Evolutionary conservation across 2,797 vertebrate species (phyloP).

Genomic region (Sparidentex hasta): DNA sequence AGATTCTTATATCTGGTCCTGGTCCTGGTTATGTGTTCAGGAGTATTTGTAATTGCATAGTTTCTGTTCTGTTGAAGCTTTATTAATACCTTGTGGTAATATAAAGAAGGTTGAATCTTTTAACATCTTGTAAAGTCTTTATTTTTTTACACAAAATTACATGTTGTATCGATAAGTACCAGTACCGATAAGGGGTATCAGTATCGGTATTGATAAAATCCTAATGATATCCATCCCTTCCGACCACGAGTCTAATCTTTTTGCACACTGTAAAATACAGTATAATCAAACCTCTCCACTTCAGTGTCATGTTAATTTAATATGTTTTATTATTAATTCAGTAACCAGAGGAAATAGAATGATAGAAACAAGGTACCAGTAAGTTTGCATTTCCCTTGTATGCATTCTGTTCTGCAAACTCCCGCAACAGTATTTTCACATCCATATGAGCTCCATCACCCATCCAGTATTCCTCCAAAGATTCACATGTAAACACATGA

Average conservation of each 20-base stretch:
- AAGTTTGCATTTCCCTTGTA: conserved; percentile 68
- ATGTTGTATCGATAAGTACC: too few species aligned
- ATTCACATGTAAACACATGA: conserved; percentile 59
- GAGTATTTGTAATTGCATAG: too few species aligned
- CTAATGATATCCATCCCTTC: too few species aligned
- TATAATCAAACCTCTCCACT: conserved; percentile 37
- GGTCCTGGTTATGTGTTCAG: too few species aligned
- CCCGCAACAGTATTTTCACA: conserved; percentile 35
- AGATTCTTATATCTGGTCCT: too few species aligned
- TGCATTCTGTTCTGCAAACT: conserved; percentile 45
- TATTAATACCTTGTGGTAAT: too few species aligned
- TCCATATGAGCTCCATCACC: conserved; percentile 29
- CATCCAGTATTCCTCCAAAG: conserved; percentile 52
- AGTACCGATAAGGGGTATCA: too few species aligned
- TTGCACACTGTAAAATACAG: background rate
- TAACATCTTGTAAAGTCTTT: too few species aligned
- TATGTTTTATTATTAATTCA: conserved; percentile 83
- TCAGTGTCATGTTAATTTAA: conserved; percentile 71
- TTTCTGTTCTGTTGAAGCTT: too few species aligned
- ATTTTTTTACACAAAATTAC: too few species aligned
- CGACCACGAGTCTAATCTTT: background rate
- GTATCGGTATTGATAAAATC: too few species aligned
- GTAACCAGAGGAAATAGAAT: conserved; percentile 76
- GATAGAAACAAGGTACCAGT: conserved; percentile 73
- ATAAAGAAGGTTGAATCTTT: too few species aligned